phyloP scores from a whole-genome alignment of 2,888 invertebrate genomes.

The Protodeltote pygarga region DNA sequence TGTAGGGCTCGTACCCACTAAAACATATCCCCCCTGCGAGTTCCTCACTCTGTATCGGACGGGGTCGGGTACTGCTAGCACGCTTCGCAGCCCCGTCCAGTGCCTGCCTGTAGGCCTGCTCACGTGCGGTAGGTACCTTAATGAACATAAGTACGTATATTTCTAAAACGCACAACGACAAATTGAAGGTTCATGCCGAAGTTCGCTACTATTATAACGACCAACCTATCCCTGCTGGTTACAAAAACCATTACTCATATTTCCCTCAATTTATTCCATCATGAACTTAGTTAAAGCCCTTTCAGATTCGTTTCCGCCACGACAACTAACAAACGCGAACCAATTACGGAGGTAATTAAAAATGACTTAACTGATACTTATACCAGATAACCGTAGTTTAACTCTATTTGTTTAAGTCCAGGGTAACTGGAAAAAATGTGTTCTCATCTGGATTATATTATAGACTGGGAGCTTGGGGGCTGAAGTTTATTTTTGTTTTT shows the following conservation, averaged over 20 bases:
- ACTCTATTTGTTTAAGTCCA: constrained; percentile 54
- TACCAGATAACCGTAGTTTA: constrained; percentile 54
- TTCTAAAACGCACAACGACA: too few relatives aligned
- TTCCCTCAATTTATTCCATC: constrained; percentile 12
- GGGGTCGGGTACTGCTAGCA: too few relatives aligned
- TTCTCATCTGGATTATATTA: constrained; percentile 65
- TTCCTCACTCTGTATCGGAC: too few relatives aligned
- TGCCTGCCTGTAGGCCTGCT: too few relatives aligned
- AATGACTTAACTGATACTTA: constrained; percentile 71
- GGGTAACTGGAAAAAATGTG: constrained; percentile 45
- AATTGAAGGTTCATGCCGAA: too few relatives aligned
- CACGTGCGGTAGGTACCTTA: too few relatives aligned
- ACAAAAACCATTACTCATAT: constrained; percentile 3
- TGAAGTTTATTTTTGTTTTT: neutral
- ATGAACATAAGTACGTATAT: too few relatives aligned
- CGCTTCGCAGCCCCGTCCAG: too few relatives aligned
- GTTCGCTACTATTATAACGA: too few relatives aligned
- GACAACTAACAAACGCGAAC: constrained; percentile 50
- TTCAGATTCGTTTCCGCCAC: constrained; percentile 25
- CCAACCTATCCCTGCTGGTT: constrained; percentile 1
- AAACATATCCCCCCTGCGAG: too few relatives aligned
- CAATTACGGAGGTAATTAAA: constrained; percentile 70
- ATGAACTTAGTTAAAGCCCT: constrained; percentile 28
- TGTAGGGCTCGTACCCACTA: too few relatives aligned
- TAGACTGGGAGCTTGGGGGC: constrained; percentile 51